phyloP scores from a whole-genome alignment of 2,113 vertebrate genomes.

The Trachemys scripta region DNA sequence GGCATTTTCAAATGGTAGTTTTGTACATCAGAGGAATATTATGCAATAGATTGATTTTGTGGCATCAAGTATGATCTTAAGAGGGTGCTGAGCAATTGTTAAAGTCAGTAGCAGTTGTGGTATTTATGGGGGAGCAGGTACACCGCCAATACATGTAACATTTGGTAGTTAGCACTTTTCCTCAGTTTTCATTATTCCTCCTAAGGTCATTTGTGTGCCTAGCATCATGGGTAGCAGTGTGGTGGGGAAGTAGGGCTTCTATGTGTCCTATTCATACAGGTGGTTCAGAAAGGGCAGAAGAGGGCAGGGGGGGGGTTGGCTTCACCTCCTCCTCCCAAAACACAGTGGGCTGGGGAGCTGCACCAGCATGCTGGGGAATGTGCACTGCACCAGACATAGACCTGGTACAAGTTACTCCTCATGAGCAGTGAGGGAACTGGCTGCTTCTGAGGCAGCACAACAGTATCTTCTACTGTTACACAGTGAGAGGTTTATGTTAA shows the following conservation, averaged over 20 bases:
- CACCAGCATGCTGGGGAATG: not conserved
- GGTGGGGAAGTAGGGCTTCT: not conserved
- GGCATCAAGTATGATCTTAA: not conserved
- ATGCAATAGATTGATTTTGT: not conserved
- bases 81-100: not conserved
- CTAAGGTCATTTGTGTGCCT: not conserved
- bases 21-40: not conserved
- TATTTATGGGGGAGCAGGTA: not conserved
- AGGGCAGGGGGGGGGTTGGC: not conserved
- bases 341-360: accelerated
- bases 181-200: not conserved
- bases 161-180: not conserved
- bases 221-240: not conserved
- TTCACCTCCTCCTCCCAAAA: not conserved
- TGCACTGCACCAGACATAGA: not conserved
- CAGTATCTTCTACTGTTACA: not conserved
- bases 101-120: not conserved
- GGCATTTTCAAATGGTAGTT: not conserved
- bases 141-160: not conserved
- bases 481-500: not conserved
- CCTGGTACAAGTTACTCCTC: accelerated
- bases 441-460: not conserved
- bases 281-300: not conserved
- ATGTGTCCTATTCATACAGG: not conserved
- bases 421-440: accelerated